Evolutionary conservation across 2,113 vertebrate genomes (phyloP), one percentile per base, ranked within the genome.

Genomic region (Myotis lucifugus): DNA sequence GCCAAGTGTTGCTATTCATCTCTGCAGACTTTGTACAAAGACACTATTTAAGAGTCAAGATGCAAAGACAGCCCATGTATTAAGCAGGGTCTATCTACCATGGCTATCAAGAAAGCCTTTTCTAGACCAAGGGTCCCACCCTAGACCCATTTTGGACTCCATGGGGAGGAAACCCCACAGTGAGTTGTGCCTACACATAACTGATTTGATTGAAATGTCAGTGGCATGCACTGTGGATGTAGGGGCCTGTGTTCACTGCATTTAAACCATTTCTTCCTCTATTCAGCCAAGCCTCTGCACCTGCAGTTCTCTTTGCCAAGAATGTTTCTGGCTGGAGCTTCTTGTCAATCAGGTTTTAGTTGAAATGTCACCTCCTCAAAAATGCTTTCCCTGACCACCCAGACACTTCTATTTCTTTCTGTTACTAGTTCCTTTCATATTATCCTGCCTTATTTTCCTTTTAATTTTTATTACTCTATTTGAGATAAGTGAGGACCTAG

Each of bases 1-100:
- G 94, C 82, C 91, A 96, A 98, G 97, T 52, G 72, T 95, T 97
- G 96, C 96, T 91, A 96, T 95, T 94, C 94, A 88, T 97, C 90
- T 97, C 95, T 97, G 90, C 74, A 97, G 86, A 96, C 77, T 97
- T 95, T 82, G 81, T 85, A 95, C 92, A 96, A 96, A 95, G 87
- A 91, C 10, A 18, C n/a, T 97, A 95, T 97, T 98, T 97, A 95
- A 96, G 96, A 97, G 72, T 88, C 13, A 88, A 0, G 94, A 97
- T 97, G 97, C 74, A 90, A 97, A 91, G 50, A 29, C 3, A 88
- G 8, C 34, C 83, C 85, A 29, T 94, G 87, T 92, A 76, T 37
- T 61, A 69, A 94, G 79, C n/a, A 91, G 21, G 37, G 9, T 84
- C 95, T 61, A 27, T 27, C 84, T 88, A 74, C 10, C 21, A 37